Evolutionary conservation across 1,140 invertebrate species (phyloP).

Genomic region (Trypoxylus dichotomus): DNA sequence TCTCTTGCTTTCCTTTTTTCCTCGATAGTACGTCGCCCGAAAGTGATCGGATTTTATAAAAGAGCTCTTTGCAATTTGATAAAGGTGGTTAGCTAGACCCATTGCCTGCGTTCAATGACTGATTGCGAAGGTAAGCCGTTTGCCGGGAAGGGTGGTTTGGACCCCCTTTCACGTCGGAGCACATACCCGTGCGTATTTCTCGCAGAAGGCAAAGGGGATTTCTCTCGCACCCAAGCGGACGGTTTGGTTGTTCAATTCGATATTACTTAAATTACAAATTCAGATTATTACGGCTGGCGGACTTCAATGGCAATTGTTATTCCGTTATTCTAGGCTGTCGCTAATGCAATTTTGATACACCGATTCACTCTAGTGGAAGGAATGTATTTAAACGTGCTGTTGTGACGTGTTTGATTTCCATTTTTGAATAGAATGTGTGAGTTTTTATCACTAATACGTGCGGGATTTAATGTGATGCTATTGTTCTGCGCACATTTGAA

Average conservation of each 20-base stretch:
- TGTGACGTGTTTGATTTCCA: neutral
- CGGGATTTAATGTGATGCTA: too few species aligned
- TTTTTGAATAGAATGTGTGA: neutral
- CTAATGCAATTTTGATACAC: slow-evolving; percentile 19
- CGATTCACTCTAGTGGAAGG: neutral
- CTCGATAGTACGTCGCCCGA: slow-evolving; percentile 25
- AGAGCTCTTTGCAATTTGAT: slow-evolving; percentile 44
- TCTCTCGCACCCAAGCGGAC: neutral
- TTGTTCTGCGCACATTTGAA: neutral
- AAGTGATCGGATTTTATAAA: slow-evolving; percentile 45
- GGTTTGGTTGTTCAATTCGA: slow-evolving; percentile 39
- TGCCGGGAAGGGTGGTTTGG: slow-evolving; percentile 1
- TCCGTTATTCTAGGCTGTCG: slow-evolving; percentile 21
- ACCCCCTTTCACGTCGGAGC: neutral
- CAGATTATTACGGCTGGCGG: slow-evolving; percentile 35
- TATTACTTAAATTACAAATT: slow-evolving; percentile 39
- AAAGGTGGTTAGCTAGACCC: slow-evolving; percentile 42
- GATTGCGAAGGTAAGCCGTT: slow-evolving; percentile 37
- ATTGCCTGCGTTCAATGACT: slow-evolving; percentile 40
- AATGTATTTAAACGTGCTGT: slow-evolving; percentile 5
- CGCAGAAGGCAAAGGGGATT: neutral
- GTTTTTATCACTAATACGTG: too few species aligned
- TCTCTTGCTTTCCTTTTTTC: neutral
- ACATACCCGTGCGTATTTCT: neutral
- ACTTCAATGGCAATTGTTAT: slow-evolving; percentile 30